Evolutionary conservation across 2,888 invertebrate species (phyloP).

Genomic region (Machimus rusticus): DNA sequence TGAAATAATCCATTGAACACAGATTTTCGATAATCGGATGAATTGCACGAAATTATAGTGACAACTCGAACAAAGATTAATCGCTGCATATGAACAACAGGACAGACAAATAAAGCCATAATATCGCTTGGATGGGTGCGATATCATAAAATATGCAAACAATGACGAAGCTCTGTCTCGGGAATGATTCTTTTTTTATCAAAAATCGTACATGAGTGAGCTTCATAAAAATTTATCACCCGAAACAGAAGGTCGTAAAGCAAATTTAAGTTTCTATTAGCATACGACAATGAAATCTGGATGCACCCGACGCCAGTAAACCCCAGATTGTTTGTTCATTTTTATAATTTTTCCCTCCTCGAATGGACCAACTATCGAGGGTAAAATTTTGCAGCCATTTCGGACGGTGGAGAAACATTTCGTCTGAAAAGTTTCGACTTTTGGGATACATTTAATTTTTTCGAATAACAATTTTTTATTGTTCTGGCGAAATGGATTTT

Average conservation of each 20-base stretch:
- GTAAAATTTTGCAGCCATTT: background rate
- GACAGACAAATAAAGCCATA: background rate
- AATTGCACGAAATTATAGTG: background rate
- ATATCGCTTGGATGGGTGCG: background rate
- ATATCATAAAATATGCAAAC: background rate
- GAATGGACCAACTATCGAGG: background rate
- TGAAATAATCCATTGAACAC: background rate
- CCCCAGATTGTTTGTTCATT: background rate
- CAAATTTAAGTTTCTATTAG: constrained; percentile 25
- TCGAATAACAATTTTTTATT: background rate
- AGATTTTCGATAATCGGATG: background rate
- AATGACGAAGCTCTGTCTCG: background rate
- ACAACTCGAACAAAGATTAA: background rate
- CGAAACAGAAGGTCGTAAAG: constrained; percentile 19
- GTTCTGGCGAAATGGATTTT: background rate
- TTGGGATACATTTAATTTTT: background rate
- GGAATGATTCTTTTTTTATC: background rate
- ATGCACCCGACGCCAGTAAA: background rate
- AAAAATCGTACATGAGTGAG: background rate
- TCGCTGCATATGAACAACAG: background rate
- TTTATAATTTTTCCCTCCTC: background rate
- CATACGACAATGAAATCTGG: background rate
- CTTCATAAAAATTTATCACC: constrained; percentile 26
- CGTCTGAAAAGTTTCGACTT: constrained; percentile 19
- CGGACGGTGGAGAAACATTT: background rate